Evolutionary conservation across 2,888 invertebrate species (phyloP).

Genomic region (Neelides folsomi): DNA sequence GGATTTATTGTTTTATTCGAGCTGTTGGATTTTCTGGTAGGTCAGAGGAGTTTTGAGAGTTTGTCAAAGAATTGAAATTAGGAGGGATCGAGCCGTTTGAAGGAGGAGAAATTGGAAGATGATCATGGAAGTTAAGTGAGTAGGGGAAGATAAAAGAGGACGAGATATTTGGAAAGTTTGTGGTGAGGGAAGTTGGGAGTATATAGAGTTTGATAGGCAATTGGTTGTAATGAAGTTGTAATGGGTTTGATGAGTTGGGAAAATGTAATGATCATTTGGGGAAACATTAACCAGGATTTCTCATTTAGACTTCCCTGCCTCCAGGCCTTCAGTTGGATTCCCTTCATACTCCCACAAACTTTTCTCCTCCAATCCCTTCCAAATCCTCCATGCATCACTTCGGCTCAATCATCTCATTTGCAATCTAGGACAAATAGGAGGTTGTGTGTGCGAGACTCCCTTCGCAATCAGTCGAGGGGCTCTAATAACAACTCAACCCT

Average conservation of each 20-base stretch:
- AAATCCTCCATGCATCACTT: conserved; percentile 28
- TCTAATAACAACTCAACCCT: conserved; percentile 1
- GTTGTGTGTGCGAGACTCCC: conserved; percentile 10
- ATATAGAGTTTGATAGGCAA: conserved; percentile 26
- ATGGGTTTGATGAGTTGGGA: conserved; percentile 28
- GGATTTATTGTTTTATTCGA: too few species aligned
- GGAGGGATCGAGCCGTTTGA: conserved; percentile 19
- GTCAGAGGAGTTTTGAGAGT: background rate
- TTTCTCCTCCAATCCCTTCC: conserved; percentile 15
- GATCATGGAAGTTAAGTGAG: conserved; percentile 19
- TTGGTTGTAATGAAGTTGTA: conserved; percentile 31
- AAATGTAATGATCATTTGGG: conserved; percentile 19
- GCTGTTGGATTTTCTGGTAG: too few species aligned
- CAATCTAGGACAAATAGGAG: conserved; percentile 28
- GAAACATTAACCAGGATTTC: conserved; percentile 30
- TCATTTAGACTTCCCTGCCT: conserved; percentile 19
- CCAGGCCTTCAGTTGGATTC: conserved; percentile 8
- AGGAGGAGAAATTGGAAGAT: conserved; percentile 25
- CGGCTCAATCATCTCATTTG: conserved; percentile 30
- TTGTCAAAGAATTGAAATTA: conserved; percentile 30
- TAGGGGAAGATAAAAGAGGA: conserved; percentile 4
- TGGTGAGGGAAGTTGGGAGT: conserved; percentile 10
- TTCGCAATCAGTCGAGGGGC: conserved; percentile 1
- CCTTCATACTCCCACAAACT: conserved; percentile 5
- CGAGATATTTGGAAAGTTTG: conserved; percentile 22